Evolutionary conservation across 2,113 vertebrate genomes (phyloP).

Genomic region (Ctenodactylus gundi): DNA sequence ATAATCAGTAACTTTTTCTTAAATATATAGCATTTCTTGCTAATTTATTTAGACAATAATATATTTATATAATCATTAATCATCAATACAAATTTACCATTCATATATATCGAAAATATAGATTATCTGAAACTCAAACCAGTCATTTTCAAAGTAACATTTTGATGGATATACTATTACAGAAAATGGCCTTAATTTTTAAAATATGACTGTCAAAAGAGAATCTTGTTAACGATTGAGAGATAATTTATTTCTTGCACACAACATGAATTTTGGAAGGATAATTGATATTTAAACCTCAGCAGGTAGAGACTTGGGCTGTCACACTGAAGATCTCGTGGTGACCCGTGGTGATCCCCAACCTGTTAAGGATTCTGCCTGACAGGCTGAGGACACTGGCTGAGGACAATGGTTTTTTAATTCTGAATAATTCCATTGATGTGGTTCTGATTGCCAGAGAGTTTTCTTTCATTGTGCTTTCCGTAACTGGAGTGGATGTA

Average conservation of each 20-base stretch:
- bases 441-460: background rate
- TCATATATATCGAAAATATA: background rate
- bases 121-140: background rate
- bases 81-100: slow-evolving; percentile 33
- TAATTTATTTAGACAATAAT: background rate
- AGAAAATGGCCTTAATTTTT: slow-evolving; percentile 5
- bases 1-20: background rate
- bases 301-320: background rate
- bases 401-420: too few species aligned
- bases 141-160: slow-evolving; percentile 28
- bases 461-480: background rate
- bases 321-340: background rate
- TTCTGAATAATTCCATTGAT: background rate
- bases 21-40: background rate
- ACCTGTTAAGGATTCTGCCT: background rate
- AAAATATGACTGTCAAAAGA: background rate
- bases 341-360: background rate
- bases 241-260: background rate
- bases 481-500: background rate
- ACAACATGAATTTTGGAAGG: background rate
- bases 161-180: background rate
- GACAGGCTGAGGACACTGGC: background rate
- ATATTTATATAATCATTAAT: background rate
- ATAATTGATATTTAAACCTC: background rate
- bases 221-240: background rate